Evolutionary conservation across 2,113 vertebrate genomes (phyloP), one percentile per base, ranked within the genome.

Genomic region (Sisor rabdophorus): DNA sequence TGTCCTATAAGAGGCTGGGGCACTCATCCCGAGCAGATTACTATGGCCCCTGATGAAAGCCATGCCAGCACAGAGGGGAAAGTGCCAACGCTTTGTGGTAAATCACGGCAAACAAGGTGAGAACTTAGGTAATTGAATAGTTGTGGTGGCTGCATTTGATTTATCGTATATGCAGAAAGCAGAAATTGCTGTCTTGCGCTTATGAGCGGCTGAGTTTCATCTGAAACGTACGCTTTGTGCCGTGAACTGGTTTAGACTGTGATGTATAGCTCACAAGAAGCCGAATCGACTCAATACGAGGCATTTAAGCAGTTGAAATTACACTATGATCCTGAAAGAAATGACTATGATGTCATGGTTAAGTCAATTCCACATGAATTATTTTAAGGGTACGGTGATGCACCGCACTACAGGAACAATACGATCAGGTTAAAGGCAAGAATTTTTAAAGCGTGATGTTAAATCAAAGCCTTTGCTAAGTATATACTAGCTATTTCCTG

Each of bases 61-160:
- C 59, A 44, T 59, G 15, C 36, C 15, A 36, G 87, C 83, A 84
- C 83, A 84, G 85, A 54, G 22, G 65, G 85, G 79, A 84, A 86
- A 88, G 83, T 79, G 84, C 83, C 86, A 86, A 86, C 84, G 84
- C 85, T 74, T 85, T 63, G 84, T 86, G 86, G 83, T 88, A 91
- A 91, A 90, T 90, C 88, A 87, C 75, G 76, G 87, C 58, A 89
- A 91, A 92, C 91, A 90, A 90, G 89, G 89, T 91, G 87, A 87
- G 85, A 82, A 86, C 81, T 78, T 83, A 82, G 86, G 85, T 86
- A 91, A 91, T 89, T 89, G 88, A 89, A 90, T 88, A 86, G 81
- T 84, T 83, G 82, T 82, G 81, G 84, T 79, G 84, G 80, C 85
- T 81, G 80, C 73, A 15, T 79, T 78, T 58, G 79, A 83, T 84